A percentile compares a stretch with the other conserved stretches of the same genome.
Evolutionary conservation across 2,888 invertebrate species (phyloP).

Genomic region (Serripes groenlandicus): DNA sequence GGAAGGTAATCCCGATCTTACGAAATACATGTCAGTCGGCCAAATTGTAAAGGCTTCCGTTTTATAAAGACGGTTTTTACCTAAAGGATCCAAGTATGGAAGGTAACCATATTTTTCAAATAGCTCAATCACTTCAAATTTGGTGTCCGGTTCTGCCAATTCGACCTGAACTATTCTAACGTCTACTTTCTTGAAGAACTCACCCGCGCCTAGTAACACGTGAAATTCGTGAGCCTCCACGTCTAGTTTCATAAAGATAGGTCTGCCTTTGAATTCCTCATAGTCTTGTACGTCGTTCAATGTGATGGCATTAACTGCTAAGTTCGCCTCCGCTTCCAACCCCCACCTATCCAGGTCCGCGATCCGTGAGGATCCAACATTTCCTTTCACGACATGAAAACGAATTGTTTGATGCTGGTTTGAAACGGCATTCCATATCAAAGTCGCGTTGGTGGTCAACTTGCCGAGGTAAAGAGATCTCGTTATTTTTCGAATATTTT

Average conservation of each 20-base stretch:
- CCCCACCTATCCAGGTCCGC: slow-evolving; percentile 6
- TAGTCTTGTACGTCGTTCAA: slow-evolving; percentile 14
- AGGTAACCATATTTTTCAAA: slow-evolving; percentile 10
- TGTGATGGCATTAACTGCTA: background rate
- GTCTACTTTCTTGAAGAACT: slow-evolving; percentile 15
- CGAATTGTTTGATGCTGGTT: background rate
- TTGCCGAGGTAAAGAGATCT: slow-evolving; percentile 11
- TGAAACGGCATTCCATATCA: slow-evolving; percentile 16
- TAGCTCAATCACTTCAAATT: slow-evolving; percentile 11
- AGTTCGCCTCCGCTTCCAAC: background rate
- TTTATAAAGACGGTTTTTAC: slow-evolving; percentile 1
- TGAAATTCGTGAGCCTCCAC: slow-evolving; percentile 15
- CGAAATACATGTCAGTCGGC: slow-evolving; percentile 21
- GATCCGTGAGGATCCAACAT: slow-evolving; percentile 1
- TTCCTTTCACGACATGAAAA: slow-evolving; percentile 14
- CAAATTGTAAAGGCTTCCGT: background rate
- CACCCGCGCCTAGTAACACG: slow-evolving; percentile 7
- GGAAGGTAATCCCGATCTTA: too few relatives aligned
- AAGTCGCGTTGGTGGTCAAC: background rate
- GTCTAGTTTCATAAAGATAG: slow-evolving; percentile 19
- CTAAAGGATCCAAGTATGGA: slow-evolving; percentile 1
- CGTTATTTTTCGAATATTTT: slow-evolving; percentile 3
- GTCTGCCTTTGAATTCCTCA: background rate
- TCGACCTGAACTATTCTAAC: slow-evolving; percentile 14
- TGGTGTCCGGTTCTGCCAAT: slow-evolving; percentile 4